phyloP scores from a whole-genome alignment of 2,797 vertebrate genomes.

The Microchirus variegatus region DNA sequence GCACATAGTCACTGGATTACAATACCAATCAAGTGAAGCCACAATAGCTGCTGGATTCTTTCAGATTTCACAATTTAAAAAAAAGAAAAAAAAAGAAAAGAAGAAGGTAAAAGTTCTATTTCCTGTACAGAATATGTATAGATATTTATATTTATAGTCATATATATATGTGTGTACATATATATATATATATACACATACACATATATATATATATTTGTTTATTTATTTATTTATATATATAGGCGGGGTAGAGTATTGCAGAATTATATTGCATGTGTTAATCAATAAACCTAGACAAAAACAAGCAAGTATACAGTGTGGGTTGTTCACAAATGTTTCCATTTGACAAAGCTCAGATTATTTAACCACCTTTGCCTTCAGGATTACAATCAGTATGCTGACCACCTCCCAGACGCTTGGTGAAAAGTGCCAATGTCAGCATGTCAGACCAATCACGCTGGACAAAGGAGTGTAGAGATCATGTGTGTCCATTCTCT shows the following conservation, averaged over 20 bases:
- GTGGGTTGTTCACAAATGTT: conserved; percentile 77
- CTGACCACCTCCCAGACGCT: conserved; percentile 60
- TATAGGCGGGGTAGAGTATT: conserved; percentile 84
- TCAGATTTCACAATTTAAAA: conserved; percentile 73
- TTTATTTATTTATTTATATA: conserved; percentile 82
- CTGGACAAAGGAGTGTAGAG: conserved; percentile 59
- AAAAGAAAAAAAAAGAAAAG: conserved; percentile 60
- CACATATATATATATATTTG: conserved; percentile 75
- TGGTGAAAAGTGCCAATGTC: conserved; percentile 56
- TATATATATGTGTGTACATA: conserved; percentile 75
- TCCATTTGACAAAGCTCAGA: conserved; percentile 74
- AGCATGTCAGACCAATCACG: conserved; percentile 60
- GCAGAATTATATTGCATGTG: conserved; percentile 87
- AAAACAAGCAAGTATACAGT: conserved; percentile 82
- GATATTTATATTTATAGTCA: conserved; percentile 78
- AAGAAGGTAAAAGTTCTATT: conserved; percentile 68
- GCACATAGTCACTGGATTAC: conserved; percentile 79
- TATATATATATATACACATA: no score
- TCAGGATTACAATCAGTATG: conserved; percentile 72
- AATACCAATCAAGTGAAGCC: conserved; percentile 78
- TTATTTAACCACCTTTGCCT: conserved; percentile 64
- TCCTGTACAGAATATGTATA: conserved; percentile 81
- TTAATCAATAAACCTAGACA: conserved; percentile 80
- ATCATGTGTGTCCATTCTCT: conserved; percentile 68
- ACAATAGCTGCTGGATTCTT: conserved; percentile 81